Base-by-base conservation (phyloP, 1,140 invertebrate species). In the Muscidifurax raptorellus region DNA sequence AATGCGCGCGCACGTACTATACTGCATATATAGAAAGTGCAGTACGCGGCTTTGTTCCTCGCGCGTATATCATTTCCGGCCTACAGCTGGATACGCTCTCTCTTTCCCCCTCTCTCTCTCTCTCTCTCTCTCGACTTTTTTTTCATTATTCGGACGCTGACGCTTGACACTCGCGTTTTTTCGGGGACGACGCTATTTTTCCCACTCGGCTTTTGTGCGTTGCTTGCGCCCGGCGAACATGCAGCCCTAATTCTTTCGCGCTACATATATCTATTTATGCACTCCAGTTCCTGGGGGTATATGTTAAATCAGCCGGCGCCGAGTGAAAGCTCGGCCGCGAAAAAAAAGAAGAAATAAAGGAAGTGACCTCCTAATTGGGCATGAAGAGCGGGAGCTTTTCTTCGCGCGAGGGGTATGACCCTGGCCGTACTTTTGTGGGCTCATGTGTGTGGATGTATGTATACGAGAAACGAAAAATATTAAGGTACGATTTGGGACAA, bases 11-110 rank as follows among this genome's bases (percentile, higher is more conserved):
- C n/a, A n/a, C n/a, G n/a, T n/a, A n/a, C n/a, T n/a, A n/a, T n/a
- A 44, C 7, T 52, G 40, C 44, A 27, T 27, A 27, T 2, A 44
- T 3, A 30, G 64, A 78, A 52, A 5, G 3, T 40, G 36, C 36
- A n/a, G 78, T 80, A 69, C 78, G n/a, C 10, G 64, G 32, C 79
- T 80, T 80, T 80, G 79, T 80, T 80, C 59, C 79, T 69, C 69
- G 66, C 66, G 79, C 22, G 59, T 67, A 80, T 71, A 80, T 80
- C 69, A 80, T 80, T 80, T 80, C 66, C 77, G 30, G 36, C n/a
- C 74, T 30, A 67, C 66, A 25, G 25, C 52, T 15, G 25, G 40
- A 22, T 40, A 36, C 71, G 5, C 28, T 72, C 13, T 25, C 13
- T 77, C 71, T 66, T 25, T 47, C 67, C 52, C 40, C 71, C 66